Evolutionary conservation across 1,140 invertebrate genomes (phyloP), one percentile per base, ranked within the genome.

Genomic region (Eueides isabella): DNA sequence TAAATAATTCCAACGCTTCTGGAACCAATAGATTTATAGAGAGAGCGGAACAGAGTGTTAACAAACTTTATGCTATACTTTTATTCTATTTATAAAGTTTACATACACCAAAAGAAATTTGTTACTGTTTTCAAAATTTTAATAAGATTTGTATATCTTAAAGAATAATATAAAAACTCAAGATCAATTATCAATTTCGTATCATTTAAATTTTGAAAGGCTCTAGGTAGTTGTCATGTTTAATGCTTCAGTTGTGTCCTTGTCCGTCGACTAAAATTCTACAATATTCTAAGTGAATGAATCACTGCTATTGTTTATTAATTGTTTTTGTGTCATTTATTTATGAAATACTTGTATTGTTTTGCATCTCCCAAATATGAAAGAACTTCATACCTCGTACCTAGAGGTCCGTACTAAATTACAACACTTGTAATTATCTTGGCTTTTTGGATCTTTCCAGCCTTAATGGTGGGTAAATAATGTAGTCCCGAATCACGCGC

Each of bases 361-460:
- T 16, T 3, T 5, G 35, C 3, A 38, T 38, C 14, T 33, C 9
- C 11, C 7, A 33, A 33, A 33, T 33, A 33, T 11, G 7, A 33
- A 33, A 33, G 31, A 7, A 44, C 14, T 44, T 44, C n/a, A n/a
- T 44, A 14, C n/a, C n/a, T 6, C 19, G n/a, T 7, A 44, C 41
- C 19, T 2, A 44, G n/a, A 16, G 5, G 5, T 5, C n/a, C 16
- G 16, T 44, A 5, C n/a, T 11, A 55, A 55, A 4, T n/a, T 1
- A 44, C 0, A 5, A 55, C 63, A 67, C 31, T 72, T n/a, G 75
- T 81, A 74, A 77, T 78, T 81, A 79, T 74, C 33, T 76, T 28
- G 19, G 61, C 86, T 86, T 89, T 88, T 85, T 81, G 73, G 75
- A 74, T 28, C 68, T 76, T 71, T 77, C 35, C 41, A 72, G 29